Evolutionary conservation across 2,113 vertebrate species (phyloP).

Genomic region (Chitala chitala): DNA sequence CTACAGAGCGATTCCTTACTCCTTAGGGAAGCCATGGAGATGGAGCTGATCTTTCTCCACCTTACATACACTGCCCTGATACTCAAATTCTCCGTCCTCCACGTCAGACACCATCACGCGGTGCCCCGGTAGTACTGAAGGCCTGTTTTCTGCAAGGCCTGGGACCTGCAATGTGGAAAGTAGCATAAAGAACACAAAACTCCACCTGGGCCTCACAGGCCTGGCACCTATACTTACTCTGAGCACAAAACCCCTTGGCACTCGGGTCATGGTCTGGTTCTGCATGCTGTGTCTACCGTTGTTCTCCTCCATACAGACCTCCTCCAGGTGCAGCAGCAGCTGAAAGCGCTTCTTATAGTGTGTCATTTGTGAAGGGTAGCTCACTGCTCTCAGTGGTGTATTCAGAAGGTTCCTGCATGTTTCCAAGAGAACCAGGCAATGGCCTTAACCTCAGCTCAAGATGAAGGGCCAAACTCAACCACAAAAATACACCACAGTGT

Average conservation of each 20-base stretch:
- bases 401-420: conserved; percentile 61
- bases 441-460: too few relatives aligned
- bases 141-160: conserved; percentile 82
- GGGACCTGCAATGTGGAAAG: conserved; percentile 65
- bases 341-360: conserved; percentile 69
- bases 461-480: too few relatives aligned
- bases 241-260: conserved; percentile 62
- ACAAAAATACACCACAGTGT: not conserved
- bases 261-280: conserved; percentile 62
- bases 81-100: conserved; percentile 53
- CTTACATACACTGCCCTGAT: conserved; percentile 78
- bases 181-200: not conserved
- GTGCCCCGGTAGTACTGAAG: conserved; percentile 81
- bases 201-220: not conserved
- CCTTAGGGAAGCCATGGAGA: conserved; percentile 74
- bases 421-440: not conserved
- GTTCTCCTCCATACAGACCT: conserved; percentile 85
- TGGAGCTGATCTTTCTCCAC: conserved; percentile 78
- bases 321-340: conserved; percentile 81
- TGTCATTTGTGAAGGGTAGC: too few relatives aligned
- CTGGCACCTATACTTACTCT: conserved; percentile 51
- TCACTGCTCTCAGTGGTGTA: conserved; percentile 52
- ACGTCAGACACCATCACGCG: conserved; percentile 65
- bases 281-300: conserved; percentile 76
- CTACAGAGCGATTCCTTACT: conserved; percentile 53